Percentiles rank a stretch among this genome's conserved stretches.
Conservation (phyloP, 2,797 vertebrate species). For the Rhinella marina region DNA sequence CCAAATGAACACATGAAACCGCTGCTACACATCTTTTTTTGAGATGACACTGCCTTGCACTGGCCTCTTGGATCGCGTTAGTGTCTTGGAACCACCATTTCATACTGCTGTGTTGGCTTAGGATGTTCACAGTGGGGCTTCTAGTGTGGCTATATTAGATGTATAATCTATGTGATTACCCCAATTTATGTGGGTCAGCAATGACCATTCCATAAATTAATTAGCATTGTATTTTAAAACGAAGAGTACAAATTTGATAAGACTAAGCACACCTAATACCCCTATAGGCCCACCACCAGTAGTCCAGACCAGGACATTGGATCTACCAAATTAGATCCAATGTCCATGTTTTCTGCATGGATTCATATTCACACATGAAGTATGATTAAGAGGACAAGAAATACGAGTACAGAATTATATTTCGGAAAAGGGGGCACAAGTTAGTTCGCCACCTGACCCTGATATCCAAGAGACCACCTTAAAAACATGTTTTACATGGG, state of each 20-base stretch:
- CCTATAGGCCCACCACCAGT: background rate
- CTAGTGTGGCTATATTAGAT: no score
- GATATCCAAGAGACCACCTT: background rate
- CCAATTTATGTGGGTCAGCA: background rate
- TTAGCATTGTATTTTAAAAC: background rate
- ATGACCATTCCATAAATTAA: background rate
- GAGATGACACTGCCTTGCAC: no score
- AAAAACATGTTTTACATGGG: no score
- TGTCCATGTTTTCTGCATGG: background rate
- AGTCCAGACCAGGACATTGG: background rate
- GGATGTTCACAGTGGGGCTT: no score
- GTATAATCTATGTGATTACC: background rate
- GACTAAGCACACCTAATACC: background rate
- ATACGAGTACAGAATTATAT: no score
- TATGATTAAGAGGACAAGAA: background rate
- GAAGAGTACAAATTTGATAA: background rate
- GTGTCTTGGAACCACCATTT: no score
- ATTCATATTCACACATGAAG: no score
- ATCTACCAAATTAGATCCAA: background rate
- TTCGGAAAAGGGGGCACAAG: no score
- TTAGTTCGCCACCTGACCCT: no score
- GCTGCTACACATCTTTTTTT: no score
- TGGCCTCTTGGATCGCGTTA: no score
- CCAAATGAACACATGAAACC: background rate
- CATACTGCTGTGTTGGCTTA: no score